These are phyloP conservation scores for Pempheris klunzingeri DNA, from an alignment of 2,797 vertebrate genomes.

Conservation along the genomic window DNA sequence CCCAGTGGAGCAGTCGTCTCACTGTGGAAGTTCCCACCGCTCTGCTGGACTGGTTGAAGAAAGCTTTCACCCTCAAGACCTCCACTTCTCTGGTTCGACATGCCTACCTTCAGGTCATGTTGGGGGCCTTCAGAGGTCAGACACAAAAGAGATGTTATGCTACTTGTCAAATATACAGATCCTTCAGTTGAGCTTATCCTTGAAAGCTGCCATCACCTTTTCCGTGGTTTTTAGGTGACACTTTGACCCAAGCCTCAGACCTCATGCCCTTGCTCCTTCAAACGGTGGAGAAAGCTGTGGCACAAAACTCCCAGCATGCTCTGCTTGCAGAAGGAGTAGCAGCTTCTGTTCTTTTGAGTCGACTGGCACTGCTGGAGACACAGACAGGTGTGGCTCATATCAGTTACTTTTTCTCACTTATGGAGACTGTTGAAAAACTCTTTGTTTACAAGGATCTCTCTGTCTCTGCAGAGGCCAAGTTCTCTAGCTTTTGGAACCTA, in stretches of 20 bases:
- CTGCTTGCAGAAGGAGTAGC: slow-evolving; percentile 91
- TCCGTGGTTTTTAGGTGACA: slow-evolving; percentile 88
- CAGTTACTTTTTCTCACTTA: not conserved
- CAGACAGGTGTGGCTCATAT: slow-evolving; percentile 86
- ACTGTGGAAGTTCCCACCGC: slow-evolving; percentile 90
- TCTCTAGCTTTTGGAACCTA: slow-evolving; percentile 92
- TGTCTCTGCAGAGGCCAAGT: slow-evolving; percentile 88
- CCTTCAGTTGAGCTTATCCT: not conserved
- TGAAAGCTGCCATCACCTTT: not conserved
- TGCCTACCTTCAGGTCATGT: slow-evolving; percentile 95
- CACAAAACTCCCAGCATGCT: slow-evolving; percentile 93
- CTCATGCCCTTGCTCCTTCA: slow-evolving; percentile 91
- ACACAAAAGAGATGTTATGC: not conserved
- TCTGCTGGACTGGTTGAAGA: slow-evolving; percentile 94
- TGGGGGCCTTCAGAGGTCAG: slow-evolving; percentile 94
- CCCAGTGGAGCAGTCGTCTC: slow-evolving; percentile 93
- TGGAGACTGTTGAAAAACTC: not conserved
- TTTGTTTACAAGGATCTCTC: not conserved
- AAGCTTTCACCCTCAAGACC: slow-evolving; percentile 95
- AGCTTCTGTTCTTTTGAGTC: slow-evolving; percentile 92
- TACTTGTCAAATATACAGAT: not conserved
- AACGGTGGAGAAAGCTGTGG: slow-evolving; percentile 93
- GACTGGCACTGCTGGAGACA: slow-evolving; percentile 89
- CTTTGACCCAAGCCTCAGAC: slow-evolving; percentile 89
- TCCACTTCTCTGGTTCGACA: slow-evolving; percentile 94